Evolutionary conservation across 2,888 invertebrate genomes (phyloP).

Genomic region (Lissocephala sabroskyi): DNA sequence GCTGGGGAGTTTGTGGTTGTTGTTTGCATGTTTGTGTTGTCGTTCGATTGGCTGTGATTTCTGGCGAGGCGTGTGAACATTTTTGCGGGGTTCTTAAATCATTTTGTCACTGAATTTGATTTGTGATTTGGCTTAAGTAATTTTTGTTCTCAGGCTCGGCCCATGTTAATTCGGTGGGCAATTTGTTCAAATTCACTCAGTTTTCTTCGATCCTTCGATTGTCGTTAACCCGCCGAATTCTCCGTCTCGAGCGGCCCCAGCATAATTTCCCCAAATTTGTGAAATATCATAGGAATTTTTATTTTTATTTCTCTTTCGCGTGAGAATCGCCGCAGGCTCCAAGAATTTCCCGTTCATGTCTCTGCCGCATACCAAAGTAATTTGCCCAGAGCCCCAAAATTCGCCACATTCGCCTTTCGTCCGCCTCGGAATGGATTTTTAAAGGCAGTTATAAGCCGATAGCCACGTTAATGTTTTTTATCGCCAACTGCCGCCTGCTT

Average conservation of each 20-base stretch:
- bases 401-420: too few relatives aligned
- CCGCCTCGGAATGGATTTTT: background rate
- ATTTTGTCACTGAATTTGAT: slow-evolving; percentile 62
- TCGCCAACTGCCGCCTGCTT: background rate
- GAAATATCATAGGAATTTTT: slow-evolving; percentile 21
- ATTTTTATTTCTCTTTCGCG: slow-evolving; percentile 21
- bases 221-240: too few relatives aligned
- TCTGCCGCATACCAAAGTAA: slow-evolving; percentile 33
- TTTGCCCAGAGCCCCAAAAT: slow-evolving; percentile 10
- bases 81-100: slow-evolving; percentile 56
- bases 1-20: slow-evolving; percentile 11
- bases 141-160: slow-evolving; percentile 55
- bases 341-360: slow-evolving; percentile 32
- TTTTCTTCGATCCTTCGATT: too few relatives aligned
- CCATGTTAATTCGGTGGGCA: too few relatives aligned
- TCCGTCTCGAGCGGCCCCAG: too few relatives aligned
- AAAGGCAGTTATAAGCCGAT: too few relatives aligned
- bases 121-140: slow-evolving; percentile 47
- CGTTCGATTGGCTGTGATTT: slow-evolving; percentile 29
- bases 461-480: background rate
- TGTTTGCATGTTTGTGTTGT: slow-evolving; percentile 21
- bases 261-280: slow-evolving; percentile 6
- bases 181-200: too few relatives aligned
- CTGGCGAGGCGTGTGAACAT: slow-evolving; percentile 46
- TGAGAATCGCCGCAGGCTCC: slow-evolving; percentile 3